Conservation (phyloP, 2,888 invertebrate species). For the Holacanthella duospinosa region DNA sequence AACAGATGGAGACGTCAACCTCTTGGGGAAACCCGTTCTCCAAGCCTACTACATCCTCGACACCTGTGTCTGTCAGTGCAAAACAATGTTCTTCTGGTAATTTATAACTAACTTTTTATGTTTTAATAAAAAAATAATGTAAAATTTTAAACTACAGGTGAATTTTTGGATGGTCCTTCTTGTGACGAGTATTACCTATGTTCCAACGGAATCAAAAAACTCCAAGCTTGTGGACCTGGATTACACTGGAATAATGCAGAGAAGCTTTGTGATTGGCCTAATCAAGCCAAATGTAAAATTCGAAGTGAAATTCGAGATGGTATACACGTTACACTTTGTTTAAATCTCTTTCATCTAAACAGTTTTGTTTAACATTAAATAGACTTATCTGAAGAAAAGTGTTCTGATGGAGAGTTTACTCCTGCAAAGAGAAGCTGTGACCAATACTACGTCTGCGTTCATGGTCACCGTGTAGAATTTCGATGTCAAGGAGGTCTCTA, state of each 20-base stretch:
- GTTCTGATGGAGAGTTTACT: constrained; percentile 56
- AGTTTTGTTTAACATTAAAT: background rate
- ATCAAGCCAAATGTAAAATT: constrained; percentile 24
- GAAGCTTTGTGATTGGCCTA: constrained; percentile 66
- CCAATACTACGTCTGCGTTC: constrained; percentile 64
- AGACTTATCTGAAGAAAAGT: constrained; percentile 39
- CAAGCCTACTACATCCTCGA: background rate
- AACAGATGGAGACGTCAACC: constrained; percentile 9
- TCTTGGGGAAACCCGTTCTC: background rate
- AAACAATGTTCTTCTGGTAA: background rate
- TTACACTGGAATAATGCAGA: constrained; percentile 59
- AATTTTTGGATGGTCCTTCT: constrained; percentile 49
- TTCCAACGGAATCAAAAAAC: constrained; percentile 54
- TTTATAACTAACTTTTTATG: background rate
- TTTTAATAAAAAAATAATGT: no score
- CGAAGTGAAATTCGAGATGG: background rate
- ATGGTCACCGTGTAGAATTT: constrained; percentile 62
- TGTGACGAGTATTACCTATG: constrained; percentile 57
- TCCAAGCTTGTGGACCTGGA: constrained; percentile 55
- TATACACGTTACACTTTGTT: background rate
- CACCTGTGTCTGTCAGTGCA: constrained; percentile 11
- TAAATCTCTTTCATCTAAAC: background rate
- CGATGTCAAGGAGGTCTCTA: constrained; percentile 61
- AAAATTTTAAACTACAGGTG: constrained; percentile 48
- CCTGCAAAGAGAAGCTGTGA: constrained; percentile 58